Conservation (phyloP, 1,140 invertebrate genomes). For the Lineus longissimus region DNA sequence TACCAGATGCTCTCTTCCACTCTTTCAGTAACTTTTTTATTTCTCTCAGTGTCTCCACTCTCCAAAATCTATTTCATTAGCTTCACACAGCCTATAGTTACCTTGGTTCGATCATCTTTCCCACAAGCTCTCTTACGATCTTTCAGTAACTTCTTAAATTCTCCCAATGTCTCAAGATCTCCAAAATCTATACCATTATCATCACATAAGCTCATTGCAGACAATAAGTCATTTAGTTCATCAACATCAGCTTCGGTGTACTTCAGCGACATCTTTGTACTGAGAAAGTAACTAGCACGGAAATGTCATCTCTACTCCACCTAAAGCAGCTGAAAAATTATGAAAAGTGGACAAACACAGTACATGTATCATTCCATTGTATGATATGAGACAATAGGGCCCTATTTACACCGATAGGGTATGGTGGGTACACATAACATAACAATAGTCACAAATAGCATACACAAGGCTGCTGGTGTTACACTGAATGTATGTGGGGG, state of each 20-base stretch:
- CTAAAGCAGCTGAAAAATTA: too few species aligned
- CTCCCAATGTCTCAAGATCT: background rate
- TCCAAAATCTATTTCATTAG: background rate
- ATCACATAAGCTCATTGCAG: background rate
- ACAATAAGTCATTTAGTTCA: background rate
- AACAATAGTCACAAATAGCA: too few species aligned
- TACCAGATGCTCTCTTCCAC: too few species aligned
- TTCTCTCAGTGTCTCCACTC: background rate
- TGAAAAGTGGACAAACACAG: too few species aligned
- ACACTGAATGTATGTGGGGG: too few species aligned
- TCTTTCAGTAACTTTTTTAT: background rate
- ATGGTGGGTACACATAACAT: too few species aligned
- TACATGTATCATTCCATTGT: too few species aligned
- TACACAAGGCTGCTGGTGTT: too few species aligned
- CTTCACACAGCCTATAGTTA: background rate
- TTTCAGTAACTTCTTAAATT: background rate
- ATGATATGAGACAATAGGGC: too few species aligned
- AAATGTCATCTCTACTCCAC: too few species aligned
- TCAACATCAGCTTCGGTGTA: background rate
- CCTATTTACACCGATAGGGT: too few species aligned
- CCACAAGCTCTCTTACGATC: background rate
- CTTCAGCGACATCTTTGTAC: background rate
- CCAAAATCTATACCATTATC: background rate
- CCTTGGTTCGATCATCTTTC: background rate
- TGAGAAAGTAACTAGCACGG: too few species aligned